These are phyloP conservation scores for Rhynchonycteris naso DNA, from an alignment of 2,797 vertebrate species.

Conservation along the genomic window DNA sequence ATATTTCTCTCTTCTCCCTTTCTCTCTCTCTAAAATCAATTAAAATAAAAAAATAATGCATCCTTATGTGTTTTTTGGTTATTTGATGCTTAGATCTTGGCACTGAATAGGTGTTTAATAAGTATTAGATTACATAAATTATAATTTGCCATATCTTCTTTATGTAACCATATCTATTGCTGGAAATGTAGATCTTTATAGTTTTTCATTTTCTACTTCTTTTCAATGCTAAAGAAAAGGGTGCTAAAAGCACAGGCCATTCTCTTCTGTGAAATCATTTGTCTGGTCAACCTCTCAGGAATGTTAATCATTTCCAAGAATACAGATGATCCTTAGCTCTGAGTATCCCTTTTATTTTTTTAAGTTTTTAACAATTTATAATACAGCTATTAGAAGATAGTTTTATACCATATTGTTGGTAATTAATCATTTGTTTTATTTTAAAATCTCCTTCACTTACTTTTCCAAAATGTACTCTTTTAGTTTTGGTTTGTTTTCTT, in stretches of 20 bases:
- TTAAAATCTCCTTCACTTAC: neutral
- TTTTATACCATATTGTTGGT: neutral
- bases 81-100: neutral
- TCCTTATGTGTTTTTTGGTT: neutral
- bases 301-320: neutral
- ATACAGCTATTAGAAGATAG: neutral
- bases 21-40: too few species aligned
- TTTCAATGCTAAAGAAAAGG: constrained; percentile 15
- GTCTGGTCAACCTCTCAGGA: neutral
- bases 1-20: too few species aligned
- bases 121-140: neutral
- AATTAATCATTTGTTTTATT: neutral
- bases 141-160: neutral
- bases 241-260: neutral
- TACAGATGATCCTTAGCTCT: neutral
- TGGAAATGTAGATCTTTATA: neutral
- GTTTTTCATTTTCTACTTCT: neutral
- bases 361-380: neutral
- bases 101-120: neutral
- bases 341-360: neutral
- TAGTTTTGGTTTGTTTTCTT: neutral
- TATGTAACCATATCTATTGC: neutral
- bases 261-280: neutral
- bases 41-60: neutral
- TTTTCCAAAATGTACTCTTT: neutral